Conservation (phyloP, 2,888 invertebrate species). For the Amphipoea oculea region DNA sequence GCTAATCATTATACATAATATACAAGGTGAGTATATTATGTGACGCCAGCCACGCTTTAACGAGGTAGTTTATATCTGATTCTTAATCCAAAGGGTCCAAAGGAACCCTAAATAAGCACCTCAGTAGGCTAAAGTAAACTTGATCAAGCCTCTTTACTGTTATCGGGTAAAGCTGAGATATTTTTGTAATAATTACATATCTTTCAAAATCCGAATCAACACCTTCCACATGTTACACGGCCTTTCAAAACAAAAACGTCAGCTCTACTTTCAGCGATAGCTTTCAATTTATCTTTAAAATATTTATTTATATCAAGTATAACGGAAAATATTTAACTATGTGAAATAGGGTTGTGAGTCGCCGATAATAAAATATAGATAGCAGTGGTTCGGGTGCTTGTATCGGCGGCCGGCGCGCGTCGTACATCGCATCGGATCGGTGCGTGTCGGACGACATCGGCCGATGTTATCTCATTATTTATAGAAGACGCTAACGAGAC, state of each 20-base stretch:
- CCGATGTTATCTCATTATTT: constrained; percentile 84
- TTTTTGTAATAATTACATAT: constrained; percentile 2
- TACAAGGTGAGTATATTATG: constrained; percentile 21
- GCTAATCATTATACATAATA: constrained; percentile 27
- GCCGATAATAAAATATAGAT: constrained; percentile 53
- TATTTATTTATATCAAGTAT: neutral
- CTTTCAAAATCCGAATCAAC: neutral
- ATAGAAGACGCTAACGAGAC: constrained; percentile 84
- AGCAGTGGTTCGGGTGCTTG: constrained; percentile 47
- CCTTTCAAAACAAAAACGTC: neutral
- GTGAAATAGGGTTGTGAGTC: constrained; percentile 34
- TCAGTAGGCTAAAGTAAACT: neutral
- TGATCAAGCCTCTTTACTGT: constrained; percentile 8
- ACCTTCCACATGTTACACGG: neutral
- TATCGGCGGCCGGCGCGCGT: constrained; percentile 42
- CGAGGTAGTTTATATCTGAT: constrained; percentile 22
- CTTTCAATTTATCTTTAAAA: constrained; percentile 3
- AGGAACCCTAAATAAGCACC: neutral
- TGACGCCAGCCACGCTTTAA: constrained; percentile 33
- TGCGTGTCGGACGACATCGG: constrained; percentile 70
- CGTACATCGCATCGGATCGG: constrained; percentile 58
- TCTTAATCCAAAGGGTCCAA: constrained; percentile 7
- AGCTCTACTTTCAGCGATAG: neutral
- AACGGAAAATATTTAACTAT: constrained; percentile 30
- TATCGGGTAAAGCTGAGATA: neutral